These are phyloP conservation scores for Cydia splendana DNA, from an alignment of 1,140 invertebrate species.

Conservation along the genomic window DNA sequence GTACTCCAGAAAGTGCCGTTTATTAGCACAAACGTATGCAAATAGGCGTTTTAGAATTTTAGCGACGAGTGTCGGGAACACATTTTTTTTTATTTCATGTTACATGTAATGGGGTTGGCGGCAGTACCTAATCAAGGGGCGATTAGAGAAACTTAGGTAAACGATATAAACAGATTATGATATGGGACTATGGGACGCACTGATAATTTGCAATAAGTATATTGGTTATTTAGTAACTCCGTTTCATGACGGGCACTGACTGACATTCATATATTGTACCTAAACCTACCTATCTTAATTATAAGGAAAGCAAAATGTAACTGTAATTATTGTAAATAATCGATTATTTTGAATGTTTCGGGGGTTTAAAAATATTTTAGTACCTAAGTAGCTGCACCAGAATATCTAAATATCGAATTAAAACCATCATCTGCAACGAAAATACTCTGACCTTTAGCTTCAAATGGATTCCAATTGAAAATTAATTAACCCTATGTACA, in stretches of 20 bases:
- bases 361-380: too few species aligned
- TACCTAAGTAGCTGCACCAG: too few species aligned
- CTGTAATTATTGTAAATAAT: too few species aligned
- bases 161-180: too few species aligned
- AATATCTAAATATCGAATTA: not conserved
- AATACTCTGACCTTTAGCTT: not conserved
- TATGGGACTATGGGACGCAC: too few species aligned
- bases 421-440: not conserved
- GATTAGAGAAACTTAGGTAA: not conserved
- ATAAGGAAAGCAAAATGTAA: too few species aligned
- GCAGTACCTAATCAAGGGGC: not conserved
- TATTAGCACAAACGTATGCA: constrained; percentile 60
- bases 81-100: constrained; percentile 19
- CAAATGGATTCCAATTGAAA: constrained; percentile 11
- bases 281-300: too few species aligned
- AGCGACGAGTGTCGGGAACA: constrained; percentile 34
- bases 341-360: too few species aligned
- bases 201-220: too few species aligned
- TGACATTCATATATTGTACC: too few species aligned
- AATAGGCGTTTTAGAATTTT: constrained; percentile 68
- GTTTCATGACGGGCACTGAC: too few species aligned
- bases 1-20: constrained; percentile 53
- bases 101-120: not conserved
- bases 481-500: constrained; percentile 21
- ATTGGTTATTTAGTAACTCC: too few species aligned